Conservation (phyloP, 2,113 vertebrate species). For the Eolophus roseicapilla region DNA sequence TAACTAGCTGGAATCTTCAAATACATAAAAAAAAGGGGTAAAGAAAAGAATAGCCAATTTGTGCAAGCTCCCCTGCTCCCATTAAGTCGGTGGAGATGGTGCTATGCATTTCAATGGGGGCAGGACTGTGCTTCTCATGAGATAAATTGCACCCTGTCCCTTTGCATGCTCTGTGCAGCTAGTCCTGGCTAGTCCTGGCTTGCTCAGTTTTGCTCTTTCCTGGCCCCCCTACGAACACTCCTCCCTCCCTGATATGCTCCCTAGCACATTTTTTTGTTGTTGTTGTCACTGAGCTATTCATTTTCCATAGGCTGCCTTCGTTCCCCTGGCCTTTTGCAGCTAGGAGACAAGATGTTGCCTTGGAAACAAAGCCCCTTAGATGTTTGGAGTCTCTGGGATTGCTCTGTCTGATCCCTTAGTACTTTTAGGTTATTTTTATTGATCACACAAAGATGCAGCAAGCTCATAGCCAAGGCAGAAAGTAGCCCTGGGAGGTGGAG, state of each 20-base stretch:
- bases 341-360: constrained; percentile 78
- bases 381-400: constrained; percentile 67
- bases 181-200: background rate
- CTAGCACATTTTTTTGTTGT: constrained; percentile 47
- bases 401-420: constrained; percentile 40
- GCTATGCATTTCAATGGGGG: constrained; percentile 40
- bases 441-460: constrained; percentile 53
- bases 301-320: constrained; percentile 76
- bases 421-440: constrained; percentile 57
- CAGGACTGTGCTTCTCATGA: background rate
- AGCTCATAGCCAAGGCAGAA: constrained; percentile 16
- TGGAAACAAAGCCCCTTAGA: constrained; percentile 76
- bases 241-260: background rate
- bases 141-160: constrained; percentile 18
- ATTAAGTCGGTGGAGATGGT: background rate
- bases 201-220: background rate
- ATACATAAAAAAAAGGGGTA: background rate
- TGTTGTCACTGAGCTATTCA: constrained; percentile 60
- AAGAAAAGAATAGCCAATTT: constrained; percentile 30
- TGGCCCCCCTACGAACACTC: background rate
- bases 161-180: background rate
- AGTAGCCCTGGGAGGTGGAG: constrained; percentile 21
- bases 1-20: constrained; percentile 37
- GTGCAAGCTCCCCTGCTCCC: constrained; percentile 16
- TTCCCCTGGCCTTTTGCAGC: constrained; percentile 71